Percentiles rank a stretch among this genome's conserved stretches.
Evolutionary conservation across 2,888 invertebrate species (phyloP).

Genomic region (Biston betularia): DNA sequence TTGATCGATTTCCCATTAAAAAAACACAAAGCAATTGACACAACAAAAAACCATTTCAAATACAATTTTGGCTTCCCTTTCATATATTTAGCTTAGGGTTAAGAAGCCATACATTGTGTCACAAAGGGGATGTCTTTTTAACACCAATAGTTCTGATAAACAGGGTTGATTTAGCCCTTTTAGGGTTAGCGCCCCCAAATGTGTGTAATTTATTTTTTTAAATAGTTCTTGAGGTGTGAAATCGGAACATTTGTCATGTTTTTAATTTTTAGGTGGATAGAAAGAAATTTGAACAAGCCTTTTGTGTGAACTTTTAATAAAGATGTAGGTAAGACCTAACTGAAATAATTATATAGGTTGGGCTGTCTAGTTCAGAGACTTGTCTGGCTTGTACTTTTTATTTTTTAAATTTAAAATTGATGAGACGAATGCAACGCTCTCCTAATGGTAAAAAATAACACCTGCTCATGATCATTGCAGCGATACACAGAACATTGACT

Average conservation of each 20-base stretch:
- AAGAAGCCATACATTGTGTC: slow-evolving; percentile 78
- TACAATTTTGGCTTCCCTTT: slow-evolving; percentile 79
- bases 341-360: too few species aligned
- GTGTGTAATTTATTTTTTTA: slow-evolving; percentile 41
- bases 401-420: too few species aligned
- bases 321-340: too few species aligned
- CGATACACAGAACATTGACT: too few species aligned
- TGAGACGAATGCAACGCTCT: too few species aligned
- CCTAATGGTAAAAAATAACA: too few species aligned
- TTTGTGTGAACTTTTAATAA: too few species aligned
- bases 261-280: background rate
- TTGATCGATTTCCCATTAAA: slow-evolving; percentile 52
- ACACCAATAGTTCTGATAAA: slow-evolving; percentile 77
- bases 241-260: slow-evolving; percentile 37
- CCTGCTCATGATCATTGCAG: too few species aligned
- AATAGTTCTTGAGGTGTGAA: slow-evolving; percentile 38
- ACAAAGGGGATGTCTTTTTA: slow-evolving; percentile 82
- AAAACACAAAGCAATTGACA: slow-evolving; percentile 61
- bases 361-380: too few species aligned
- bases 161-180: slow-evolving; percentile 63
- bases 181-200: slow-evolving; percentile 70
- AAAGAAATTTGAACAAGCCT: too few species aligned
- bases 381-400: too few species aligned
- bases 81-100: slow-evolving; percentile 77
- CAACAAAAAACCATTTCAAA: slow-evolving; percentile 71